Base-by-base conservation (phyloP, 2,888 invertebrate genomes). In the Eurytoma californica region DNA sequence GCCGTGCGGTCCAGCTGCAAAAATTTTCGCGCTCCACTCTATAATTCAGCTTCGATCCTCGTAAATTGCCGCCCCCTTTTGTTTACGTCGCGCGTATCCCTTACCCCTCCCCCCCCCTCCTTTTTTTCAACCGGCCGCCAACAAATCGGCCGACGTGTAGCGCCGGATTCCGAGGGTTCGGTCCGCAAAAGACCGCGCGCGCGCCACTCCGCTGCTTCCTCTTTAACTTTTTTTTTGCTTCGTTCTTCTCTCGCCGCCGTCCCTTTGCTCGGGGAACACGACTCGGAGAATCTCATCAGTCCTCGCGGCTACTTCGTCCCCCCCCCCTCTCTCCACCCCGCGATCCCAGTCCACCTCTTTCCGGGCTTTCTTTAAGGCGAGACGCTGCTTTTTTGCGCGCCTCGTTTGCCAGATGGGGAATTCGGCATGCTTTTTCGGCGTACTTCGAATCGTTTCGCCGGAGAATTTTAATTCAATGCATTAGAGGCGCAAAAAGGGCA, bases 1-100 rank as follows among this genome's bases (percentile, higher is more conserved):
- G 96, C 94, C 47, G 92, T 92, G 73, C 94, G 94, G 90, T 96
- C 95, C 90, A 97, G 91, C 96, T 97, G 91, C 77, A 92, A 91
- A 65, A 20, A 70, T 16, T 20, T 7, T 30, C 3, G 16, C 30
- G 2, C 53, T 28, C 13, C 53, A 72, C 78, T 81, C 65, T 65
- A 72, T 79, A 79, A 51, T 75, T 81, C 72, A 72, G 39, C 20
- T 73, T 79, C 79, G 81, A 79, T 72, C 76, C 75, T 82, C 76
- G 80, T 80, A 81, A 77, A 80, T 81, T 69, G 72, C 24, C 49
- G 20, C 20, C 9, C 51, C 51, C 39, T 16, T 60, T 24, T 60
- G 53, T 53, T 53, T 53, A 53, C n/a, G 53, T n/a, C 53, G 53
- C 16, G 53, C 53, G 9, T 53, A 53, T 53, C 53, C 53, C 39